Percentiles rank a stretch among this genome's conserved stretches.
These are phyloP conservation scores for Meloidogyne exigua DNA, from an alignment of 1,140 invertebrate species.

Conservation along the genomic window DNA sequence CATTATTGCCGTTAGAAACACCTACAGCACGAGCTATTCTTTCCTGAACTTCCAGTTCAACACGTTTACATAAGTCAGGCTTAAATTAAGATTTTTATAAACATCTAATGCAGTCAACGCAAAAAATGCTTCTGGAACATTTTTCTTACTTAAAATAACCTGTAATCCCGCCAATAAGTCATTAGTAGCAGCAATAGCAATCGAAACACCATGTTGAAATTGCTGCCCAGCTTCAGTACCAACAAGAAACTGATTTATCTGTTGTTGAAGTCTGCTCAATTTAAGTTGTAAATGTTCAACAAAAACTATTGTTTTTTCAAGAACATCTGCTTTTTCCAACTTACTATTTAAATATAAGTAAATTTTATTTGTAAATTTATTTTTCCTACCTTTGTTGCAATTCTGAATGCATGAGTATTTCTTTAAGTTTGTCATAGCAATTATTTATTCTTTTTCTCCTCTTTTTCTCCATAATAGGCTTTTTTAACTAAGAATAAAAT, in stretches of 20 bases:
- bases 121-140: too few relatives aligned
- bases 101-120: too few relatives aligned
- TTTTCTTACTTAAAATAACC: neutral
- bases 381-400: conserved; percentile 16
- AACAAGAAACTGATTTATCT: conserved; percentile 20
- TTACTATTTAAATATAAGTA: conserved; percentile 34
- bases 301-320: conserved; percentile 42
- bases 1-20: too few relatives aligned
- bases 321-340: conserved; percentile 45
- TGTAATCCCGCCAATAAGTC: conserved; percentile 20
- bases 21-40: neutral
- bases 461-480: conserved; percentile 46
- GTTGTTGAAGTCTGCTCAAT: conserved; percentile 10
- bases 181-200: conserved; percentile 16
- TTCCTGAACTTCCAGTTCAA: conserved; percentile 10
- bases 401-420: conserved; percentile 27
- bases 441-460: conserved; percentile 38
- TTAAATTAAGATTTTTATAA: neutral
- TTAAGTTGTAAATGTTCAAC: conserved; percentile 22
- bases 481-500: conserved; percentile 41
- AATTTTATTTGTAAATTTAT: neutral
- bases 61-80: neutral
- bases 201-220: conserved; percentile 18
- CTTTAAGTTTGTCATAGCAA: conserved; percentile 39
- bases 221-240: neutral